Percentiles rank a stretch among this genome's conserved stretches.
Conservation (phyloP, 2,888 invertebrate species). For the Orchesella flavescens region DNA sequence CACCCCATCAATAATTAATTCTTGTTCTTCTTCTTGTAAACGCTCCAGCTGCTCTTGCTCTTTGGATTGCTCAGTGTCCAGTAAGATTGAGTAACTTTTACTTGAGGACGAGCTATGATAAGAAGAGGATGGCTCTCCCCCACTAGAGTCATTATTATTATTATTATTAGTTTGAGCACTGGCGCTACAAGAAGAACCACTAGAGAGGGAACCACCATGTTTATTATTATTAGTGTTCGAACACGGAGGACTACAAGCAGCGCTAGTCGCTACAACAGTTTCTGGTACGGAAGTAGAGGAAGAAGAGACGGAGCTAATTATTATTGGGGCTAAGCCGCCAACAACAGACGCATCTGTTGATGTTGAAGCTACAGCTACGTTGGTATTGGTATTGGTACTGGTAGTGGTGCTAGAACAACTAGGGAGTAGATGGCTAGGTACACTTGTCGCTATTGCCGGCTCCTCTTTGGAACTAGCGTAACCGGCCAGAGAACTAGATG, state of each 20-base stretch:
- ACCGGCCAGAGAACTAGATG: slow-evolving; percentile 67
- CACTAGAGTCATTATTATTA: neutral
- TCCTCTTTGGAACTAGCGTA: slow-evolving; percentile 65
- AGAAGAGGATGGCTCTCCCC: slow-evolving; percentile 33
- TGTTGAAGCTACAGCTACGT: slow-evolving; percentile 28
- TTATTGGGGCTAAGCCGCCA: neutral
- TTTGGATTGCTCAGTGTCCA: slow-evolving; percentile 32
- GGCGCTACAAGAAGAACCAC: slow-evolving; percentile 21
- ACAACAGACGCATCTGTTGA: neutral
- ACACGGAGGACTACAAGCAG: no score
- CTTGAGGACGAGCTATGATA: slow-evolving; percentile 40
- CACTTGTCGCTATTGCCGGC: neutral
- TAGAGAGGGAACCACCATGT: slow-evolving; percentile 3
- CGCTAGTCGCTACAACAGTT: slow-evolving; percentile 35
- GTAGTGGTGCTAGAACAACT: neutral
- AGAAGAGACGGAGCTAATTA: slow-evolving; percentile 9
- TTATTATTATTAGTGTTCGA: slow-evolving; percentile 30
- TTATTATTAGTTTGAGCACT: neutral
- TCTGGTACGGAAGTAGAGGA: slow-evolving; percentile 10
- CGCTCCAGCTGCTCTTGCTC: neutral
- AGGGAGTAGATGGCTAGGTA: neutral
- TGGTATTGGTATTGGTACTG: neutral
- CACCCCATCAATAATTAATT: neutral
- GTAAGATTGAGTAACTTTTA: slow-evolving; percentile 35
- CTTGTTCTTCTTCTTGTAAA: neutral